phyloP scores from a whole-genome alignment of 1,140 invertebrate species.

The Prorops nasuta region DNA sequence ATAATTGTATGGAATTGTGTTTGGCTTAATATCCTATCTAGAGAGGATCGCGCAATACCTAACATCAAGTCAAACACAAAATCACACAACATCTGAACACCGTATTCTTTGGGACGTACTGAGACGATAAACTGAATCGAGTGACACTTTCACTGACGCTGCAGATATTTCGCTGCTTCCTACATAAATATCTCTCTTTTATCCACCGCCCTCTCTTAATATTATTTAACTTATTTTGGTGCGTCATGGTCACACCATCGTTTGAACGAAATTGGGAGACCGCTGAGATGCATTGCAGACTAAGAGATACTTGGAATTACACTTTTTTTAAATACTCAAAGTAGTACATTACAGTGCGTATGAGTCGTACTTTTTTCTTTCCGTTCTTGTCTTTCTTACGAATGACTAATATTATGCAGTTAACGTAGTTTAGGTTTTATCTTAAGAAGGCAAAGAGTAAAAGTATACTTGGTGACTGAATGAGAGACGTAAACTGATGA shows the following conservation, averaged over 20 bases:
- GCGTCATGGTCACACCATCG: no score
- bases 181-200: no score
- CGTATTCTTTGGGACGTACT: not conserved
- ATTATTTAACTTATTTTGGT: no score
- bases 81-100: not conserved
- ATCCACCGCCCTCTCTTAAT: no score
- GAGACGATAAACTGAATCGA: not conserved
- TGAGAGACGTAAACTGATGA: conserved; percentile 24
- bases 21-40: no score
- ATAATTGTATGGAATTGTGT: no score
- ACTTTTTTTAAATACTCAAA: not conserved
- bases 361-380: not conserved
- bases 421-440: not conserved
- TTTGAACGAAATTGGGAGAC: no score
- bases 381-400: no score
- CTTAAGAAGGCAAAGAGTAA: conserved; percentile 29
- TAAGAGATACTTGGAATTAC: not conserved
- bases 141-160: not conserved
- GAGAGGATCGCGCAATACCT: no score
- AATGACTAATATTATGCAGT: not conserved
- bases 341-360: not conserved
- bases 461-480: conserved; percentile 15
- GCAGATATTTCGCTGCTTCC: no score
- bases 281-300: no score
- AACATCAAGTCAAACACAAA: not conserved